phyloP scores from a whole-genome alignment of 2,888 invertebrate species.

The Trypoxylon attenuatum region DNA sequence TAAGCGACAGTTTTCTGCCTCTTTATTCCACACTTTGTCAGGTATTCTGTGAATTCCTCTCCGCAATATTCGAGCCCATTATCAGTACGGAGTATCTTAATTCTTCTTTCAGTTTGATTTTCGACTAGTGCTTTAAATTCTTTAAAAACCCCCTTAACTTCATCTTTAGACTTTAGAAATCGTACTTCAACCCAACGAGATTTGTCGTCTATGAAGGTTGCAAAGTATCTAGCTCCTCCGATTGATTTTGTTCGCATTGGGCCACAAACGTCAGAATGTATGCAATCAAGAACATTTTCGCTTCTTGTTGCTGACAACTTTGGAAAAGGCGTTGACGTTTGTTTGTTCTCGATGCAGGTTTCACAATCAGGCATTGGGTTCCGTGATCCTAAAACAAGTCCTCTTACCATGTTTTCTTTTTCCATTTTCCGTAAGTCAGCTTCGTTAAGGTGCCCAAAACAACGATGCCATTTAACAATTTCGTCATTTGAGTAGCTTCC shows the following conservation, averaged over 20 bases:
- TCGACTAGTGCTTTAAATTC: background rate
- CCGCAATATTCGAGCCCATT: conserved; percentile 6
- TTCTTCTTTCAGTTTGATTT: background rate
- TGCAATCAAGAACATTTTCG: background rate
- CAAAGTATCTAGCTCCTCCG: background rate
- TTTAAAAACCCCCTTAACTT: background rate
- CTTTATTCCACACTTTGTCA: background rate
- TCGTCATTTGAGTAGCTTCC: background rate
- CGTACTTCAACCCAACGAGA: conserved; percentile 9
- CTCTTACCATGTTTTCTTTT: background rate
- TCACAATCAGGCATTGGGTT: background rate
- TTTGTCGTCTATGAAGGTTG: conserved; percentile 15
- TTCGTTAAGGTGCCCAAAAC: conserved; percentile 6
- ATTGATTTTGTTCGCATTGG: conserved; percentile 3
- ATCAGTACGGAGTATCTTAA: conserved; percentile 2
- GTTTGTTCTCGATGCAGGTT: background rate
- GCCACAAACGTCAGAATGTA: conserved; percentile 10
- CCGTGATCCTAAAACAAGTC: background rate
- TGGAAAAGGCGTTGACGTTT: conserved; percentile 1
- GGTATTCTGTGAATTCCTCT: background rate
- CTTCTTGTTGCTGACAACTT: background rate
- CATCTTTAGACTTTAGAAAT: background rate
- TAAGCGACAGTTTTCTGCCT: background rate
- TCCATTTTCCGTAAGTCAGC: background rate
- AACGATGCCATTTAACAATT: conserved; percentile 18